Evolutionary conservation across 2,113 vertebrate species (phyloP).

Genomic region (Oreocharis arfaki): DNA sequence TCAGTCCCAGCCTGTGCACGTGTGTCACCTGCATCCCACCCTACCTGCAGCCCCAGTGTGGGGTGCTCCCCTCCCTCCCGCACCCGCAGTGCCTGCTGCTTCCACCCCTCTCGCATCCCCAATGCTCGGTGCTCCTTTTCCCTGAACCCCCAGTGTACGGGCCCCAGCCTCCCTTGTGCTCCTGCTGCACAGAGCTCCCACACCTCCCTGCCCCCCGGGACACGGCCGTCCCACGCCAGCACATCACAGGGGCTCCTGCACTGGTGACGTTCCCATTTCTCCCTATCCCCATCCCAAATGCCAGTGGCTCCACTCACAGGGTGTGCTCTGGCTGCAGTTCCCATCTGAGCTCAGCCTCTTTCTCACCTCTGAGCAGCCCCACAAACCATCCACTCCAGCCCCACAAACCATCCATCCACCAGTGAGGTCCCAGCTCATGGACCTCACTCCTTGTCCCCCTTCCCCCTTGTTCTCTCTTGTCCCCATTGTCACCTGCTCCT

Average conservation of each 20-base stretch:
- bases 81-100: neutral
- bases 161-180: neutral
- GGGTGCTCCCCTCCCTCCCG: neutral
- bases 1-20: neutral
- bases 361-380: neutral
- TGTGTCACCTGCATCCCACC: neutral
- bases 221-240: accelerated
- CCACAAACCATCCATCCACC: neutral
- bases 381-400: neutral
- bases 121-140: neutral
- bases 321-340: neutral
- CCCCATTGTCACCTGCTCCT: neutral
- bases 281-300: neutral
- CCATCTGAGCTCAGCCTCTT: neutral
- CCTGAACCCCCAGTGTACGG: accelerated
- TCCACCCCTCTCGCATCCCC: neutral
- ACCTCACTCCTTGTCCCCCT: neutral
- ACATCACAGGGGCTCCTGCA: neutral
- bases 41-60: neutral
- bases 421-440: too few species aligned
- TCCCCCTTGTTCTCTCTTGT: neutral
- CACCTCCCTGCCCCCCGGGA: neutral
- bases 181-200: neutral
- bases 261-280: neutral
- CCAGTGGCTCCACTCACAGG: neutral